Conservation (phyloP, 2,888 invertebrate genomes). For the Allacma fusca region DNA sequence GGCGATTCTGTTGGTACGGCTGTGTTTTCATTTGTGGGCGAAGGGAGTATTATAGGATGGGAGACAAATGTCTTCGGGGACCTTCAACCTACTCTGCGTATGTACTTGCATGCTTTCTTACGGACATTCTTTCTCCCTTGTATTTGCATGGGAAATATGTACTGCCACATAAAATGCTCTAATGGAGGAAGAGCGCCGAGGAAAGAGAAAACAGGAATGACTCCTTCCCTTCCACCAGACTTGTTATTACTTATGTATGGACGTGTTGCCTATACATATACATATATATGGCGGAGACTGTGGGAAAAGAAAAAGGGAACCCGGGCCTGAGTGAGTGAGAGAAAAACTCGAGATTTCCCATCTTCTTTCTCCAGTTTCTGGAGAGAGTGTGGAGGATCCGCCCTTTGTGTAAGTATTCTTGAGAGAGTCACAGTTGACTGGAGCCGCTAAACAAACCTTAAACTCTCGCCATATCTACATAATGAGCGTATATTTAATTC, state of each 20-base stretch:
- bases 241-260: no score
- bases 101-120: no score
- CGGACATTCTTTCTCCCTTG: no score
- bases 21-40: no score
- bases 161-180: no score
- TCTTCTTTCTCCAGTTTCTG: constrained; percentile 11
- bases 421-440: constrained; percentile 27
- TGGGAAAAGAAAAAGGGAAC: background rate
- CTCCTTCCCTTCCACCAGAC: no score
- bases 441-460: constrained; percentile 34
- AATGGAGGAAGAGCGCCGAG: background rate
- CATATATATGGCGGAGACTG: background rate
- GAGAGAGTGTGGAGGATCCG: background rate
- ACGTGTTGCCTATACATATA: no score
- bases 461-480: constrained; percentile 31
- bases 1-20: no score
- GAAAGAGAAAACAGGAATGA: background rate
- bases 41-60: no score
- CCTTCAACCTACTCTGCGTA: no score
- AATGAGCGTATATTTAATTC: constrained; percentile 42
- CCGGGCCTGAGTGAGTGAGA: background rate
- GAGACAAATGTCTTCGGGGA: no score
- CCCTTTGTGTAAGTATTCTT: background rate
- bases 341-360: constrained; percentile 16
- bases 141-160: no score